Evolutionary conservation across 2,113 vertebrate genomes (phyloP).

Genomic region (Rhea pennata): DNA sequence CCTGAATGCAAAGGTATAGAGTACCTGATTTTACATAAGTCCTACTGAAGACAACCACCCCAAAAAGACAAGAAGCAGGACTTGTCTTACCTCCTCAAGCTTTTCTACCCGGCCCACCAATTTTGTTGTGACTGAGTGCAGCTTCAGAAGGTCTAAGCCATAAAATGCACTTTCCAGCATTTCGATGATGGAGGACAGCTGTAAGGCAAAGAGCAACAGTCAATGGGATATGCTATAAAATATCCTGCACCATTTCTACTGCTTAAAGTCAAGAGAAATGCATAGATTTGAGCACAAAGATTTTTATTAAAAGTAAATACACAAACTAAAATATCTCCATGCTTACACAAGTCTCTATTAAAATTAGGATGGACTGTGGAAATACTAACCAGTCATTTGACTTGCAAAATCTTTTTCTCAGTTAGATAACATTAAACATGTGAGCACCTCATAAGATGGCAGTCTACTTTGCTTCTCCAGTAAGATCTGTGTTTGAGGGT

Average conservation of each 20-base stretch:
- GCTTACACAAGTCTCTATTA: too few relatives aligned
- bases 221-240: background rate
- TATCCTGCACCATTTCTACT: accelerated
- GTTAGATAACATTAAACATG: too few relatives aligned
- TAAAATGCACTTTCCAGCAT: conserved; percentile 93
- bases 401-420: too few relatives aligned
- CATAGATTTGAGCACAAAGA: background rate
- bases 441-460: too few relatives aligned
- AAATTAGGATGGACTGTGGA: too few relatives aligned
- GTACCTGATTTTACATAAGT: background rate
- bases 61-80: background rate
- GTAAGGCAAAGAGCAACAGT: conserved; percentile 34
- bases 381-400: too few relatives aligned
- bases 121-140: conserved; percentile 89
- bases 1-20: background rate
- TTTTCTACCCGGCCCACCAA: conserved; percentile 88
- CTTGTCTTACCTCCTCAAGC: conserved; percentile 88
- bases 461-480: too few relatives aligned
- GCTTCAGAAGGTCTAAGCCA: conserved; percentile 92
- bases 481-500: too few relatives aligned
- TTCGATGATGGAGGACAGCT: conserved; percentile 91
- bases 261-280: accelerated
- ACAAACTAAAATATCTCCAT: too few relatives aligned
- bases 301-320: background rate
- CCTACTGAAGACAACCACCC: accelerated